A percentile compares a stretch with the other conserved stretches of the same genome.
Conservation (phyloP, 2,888 invertebrate species). For the Aphodius granarius region DNA sequence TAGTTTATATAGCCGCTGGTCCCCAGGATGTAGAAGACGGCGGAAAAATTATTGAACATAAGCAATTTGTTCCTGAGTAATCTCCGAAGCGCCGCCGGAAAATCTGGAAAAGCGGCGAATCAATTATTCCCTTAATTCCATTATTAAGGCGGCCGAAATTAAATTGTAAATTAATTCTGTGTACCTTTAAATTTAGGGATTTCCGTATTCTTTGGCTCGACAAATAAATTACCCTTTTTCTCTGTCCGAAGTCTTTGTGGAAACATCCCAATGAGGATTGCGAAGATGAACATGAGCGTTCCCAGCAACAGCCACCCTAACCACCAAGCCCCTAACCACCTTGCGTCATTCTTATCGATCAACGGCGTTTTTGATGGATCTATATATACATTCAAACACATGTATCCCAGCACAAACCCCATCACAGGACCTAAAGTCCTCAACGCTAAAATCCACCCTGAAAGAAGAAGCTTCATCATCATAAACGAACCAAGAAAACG, state of each 20-base stretch:
- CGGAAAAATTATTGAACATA: constrained; percentile 66
- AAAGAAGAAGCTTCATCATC: constrained; percentile 26
- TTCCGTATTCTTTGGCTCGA: constrained; percentile 32
- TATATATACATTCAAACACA: constrained; percentile 60
- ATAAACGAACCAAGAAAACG: constrained; percentile 19
- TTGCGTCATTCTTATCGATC: constrained; percentile 62
- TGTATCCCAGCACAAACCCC: constrained; percentile 60
- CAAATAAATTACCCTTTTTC: background rate
- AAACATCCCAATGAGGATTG: constrained; percentile 66
- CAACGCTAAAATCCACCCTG: constrained; percentile 57
- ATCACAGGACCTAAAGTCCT: constrained; percentile 61
- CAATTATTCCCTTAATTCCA: background rate
- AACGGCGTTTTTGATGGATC: constrained; percentile 63
- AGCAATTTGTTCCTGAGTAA: constrained; percentile 67
- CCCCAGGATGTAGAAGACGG: constrained; percentile 66
- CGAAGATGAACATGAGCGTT: constrained; percentile 60
- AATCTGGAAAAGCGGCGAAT: constrained; percentile 49
- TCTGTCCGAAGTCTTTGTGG: constrained; percentile 51
- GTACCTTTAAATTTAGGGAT: constrained; percentile 51
- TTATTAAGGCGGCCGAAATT: background rate
- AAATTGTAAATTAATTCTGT: background rate
- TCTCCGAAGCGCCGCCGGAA: constrained; percentile 60
- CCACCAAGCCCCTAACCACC: constrained; percentile 81
- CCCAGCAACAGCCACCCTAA: constrained; percentile 63
- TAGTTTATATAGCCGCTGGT: constrained; percentile 70